phyloP scores from a whole-genome alignment of 2,888 invertebrate species.

The Euplexia lucipara region DNA sequence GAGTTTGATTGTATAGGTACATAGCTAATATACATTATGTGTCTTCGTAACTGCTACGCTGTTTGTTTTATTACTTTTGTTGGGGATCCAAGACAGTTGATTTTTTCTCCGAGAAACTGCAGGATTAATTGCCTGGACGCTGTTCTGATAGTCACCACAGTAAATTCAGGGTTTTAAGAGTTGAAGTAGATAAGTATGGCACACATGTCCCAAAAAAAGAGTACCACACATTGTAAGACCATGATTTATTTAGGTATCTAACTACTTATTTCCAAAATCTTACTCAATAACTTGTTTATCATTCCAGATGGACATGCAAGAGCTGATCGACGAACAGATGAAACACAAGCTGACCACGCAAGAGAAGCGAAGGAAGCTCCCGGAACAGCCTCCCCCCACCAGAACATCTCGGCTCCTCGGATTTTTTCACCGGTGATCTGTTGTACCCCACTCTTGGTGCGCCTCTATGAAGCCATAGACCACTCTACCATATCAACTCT shows the following conservation, averaged over 20 bases:
- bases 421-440: constrained; percentile 90
- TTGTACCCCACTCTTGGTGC: constrained; percentile 77
- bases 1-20: no score
- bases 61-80: no score
- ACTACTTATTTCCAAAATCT: neutral
- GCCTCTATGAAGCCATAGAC: constrained; percentile 77
- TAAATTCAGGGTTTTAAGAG: no score
- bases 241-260: neutral
- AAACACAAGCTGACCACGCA: constrained; percentile 94
- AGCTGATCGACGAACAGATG: constrained; percentile 97
- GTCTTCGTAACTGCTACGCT: no score
- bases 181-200: no score
- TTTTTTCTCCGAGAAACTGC: no score
- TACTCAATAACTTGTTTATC: neutral
- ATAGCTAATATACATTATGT: no score
- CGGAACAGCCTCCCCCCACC: constrained; percentile 82
- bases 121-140: no score
- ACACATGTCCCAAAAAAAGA: no score
- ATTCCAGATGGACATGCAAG: constrained; percentile 98
- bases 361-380: constrained; percentile 89
- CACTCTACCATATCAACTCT: constrained; percentile 76
- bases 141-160: no score
- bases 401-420: constrained; percentile 84
- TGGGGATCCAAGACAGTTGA: no score
- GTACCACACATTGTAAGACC: no score